Base-by-base conservation (phyloP, 1,140 invertebrate genomes). In the Pissodes strobi region DNA sequence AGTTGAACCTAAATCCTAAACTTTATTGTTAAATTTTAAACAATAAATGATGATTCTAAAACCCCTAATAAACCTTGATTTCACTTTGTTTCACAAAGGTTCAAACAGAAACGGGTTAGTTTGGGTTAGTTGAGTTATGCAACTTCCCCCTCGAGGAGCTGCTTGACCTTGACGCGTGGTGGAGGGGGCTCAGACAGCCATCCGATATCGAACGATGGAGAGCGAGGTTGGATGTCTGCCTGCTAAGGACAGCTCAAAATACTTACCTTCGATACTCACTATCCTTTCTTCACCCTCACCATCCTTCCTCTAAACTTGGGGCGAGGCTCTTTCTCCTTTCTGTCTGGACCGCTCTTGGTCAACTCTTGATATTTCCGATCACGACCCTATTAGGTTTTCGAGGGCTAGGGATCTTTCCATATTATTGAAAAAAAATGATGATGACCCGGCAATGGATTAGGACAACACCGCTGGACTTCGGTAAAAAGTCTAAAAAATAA, bases 351-450 rank as follows among this genome's bases (percentile, higher is more conserved):
- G 5, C 41, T 19, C 41, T 45, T 45, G 41, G 41, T 19, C 41
- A 45, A 45, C 41, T 45, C 18, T 45, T 45, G 15, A 13, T 45
- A 19, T 19, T 45, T 45, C 41, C 18, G 41, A 45, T 19, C 18
- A 5, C 41, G n/a, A 45, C 41, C 8, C 41, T 45, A 45, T 45
- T 45, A 45, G 41, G 41, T 45, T 45, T 15, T n/a, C n/a, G n/a
- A n/a, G n/a, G n/a, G n/a, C n/a, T n/a, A n/a, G n/a, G n/a, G n/a
- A n/a, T n/a, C n/a, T n/a, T n/a, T n/a, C n/a, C n/a, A n/a, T n/a
- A n/a, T n/a, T n/a, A n/a, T n/a, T n/a, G n/a, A n/a, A n/a, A n/a
- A n/a, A n/a, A n/a, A n/a, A n/a, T n/a, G n/a, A n/a, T n/a, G n/a
- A n/a, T n/a, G n/a, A n/a, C n/a, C n/a, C n/a, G n/a, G n/a, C n/a